A percentile compares a stretch with the other conserved stretches of the same genome.
Evolutionary conservation across 2,888 invertebrate species (phyloP).

Genomic region (Melinaea marsaeus): DNA sequence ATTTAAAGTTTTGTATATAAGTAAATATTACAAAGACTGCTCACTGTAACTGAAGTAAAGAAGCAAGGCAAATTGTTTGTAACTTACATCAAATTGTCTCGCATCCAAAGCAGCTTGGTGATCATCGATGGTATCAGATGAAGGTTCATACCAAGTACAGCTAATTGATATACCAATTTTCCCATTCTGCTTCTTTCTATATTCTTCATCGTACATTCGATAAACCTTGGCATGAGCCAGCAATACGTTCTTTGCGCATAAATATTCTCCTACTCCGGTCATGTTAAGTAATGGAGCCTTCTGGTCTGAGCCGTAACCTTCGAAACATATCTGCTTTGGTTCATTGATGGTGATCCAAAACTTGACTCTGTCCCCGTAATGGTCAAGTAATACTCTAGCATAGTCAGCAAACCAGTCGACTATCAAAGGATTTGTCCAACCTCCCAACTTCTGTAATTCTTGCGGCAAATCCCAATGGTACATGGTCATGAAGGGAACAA

Average conservation of each 20-base stretch:
- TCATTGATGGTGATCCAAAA: constrained; percentile 81
- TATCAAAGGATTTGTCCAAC: constrained; percentile 70
- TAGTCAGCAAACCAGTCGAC: constrained; percentile 72
- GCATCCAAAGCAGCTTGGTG: constrained; percentile 71
- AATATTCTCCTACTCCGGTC: constrained; percentile 69
- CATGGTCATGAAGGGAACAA: constrained; percentile 79
- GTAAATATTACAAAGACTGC: too few species aligned
- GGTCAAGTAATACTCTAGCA: constrained; percentile 59
- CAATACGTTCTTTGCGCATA: constrained; percentile 71
- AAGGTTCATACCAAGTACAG: constrained; percentile 71
- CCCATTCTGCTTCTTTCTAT: constrained; percentile 50
- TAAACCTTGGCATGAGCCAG: constrained; percentile 77
- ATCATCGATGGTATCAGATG: constrained; percentile 64
- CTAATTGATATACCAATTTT: constrained; percentile 54
- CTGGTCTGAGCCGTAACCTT: constrained; percentile 65
- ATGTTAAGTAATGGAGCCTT: constrained; percentile 58
- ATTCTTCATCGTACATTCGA: constrained; percentile 62
- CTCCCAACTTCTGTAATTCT: constrained; percentile 75
- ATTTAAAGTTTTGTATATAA: too few species aligned
- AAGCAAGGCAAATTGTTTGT: not conserved
- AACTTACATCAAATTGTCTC: constrained; percentile 73
- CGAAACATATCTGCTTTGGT: constrained; percentile 61
- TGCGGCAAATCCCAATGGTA: constrained; percentile 78
- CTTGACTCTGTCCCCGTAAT: constrained; percentile 73
- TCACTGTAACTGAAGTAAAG: not conserved